Evolutionary conservation across 2,888 invertebrate species (phyloP), one percentile per base, ranked within the genome.

Genomic region (Ellobium chinense): DNA sequence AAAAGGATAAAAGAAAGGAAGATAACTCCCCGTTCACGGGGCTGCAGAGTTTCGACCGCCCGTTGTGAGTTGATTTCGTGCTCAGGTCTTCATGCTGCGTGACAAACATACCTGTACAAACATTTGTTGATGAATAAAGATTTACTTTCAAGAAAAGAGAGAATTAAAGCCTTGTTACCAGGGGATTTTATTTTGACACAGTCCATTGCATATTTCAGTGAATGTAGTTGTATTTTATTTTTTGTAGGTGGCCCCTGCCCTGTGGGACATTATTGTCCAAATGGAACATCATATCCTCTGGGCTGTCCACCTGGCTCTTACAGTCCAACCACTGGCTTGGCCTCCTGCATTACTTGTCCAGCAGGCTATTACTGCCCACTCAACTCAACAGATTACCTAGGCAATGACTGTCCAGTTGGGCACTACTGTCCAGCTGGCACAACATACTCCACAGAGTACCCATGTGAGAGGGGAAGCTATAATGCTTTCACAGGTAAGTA

Each of bases 221-320:
- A n/a, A n/a, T n/a, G n/a, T n/a, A 24, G 21, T 72, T 82, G 82
- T 27, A 85, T 31, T 36, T 36, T 34, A n/a, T 34, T 36, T 68
- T 2, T 54, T 60, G 37, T 89, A 69, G 88, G 89, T 36, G 91
- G 91, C n/a, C 88, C 89, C 0, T 92, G 92, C 79, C 90, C 91
- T 9, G 81, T 85, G 2, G 92, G 92, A n/a, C 89, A 91, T 80
- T 91, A 87, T 82, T 92, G 92, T 76, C 90, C 89, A 1, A 88
- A 88, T 79, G 91, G 91, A 46, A 92, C 92, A 29, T 85, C 89
- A 24, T 89, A 85, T 66, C 89, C 89, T 34, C 84, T 88, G 21
- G 87, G 86, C 9, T 89, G 89, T 66, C 83, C 85, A 31, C 86
- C 88, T 9, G 89, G 89, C 37, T 84, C 86, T 0, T 89, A 88